Evolutionary conservation across 2,888 invertebrate species (phyloP), one percentile per base, ranked within the genome.

Genomic region (Cancer borealis): DNA sequence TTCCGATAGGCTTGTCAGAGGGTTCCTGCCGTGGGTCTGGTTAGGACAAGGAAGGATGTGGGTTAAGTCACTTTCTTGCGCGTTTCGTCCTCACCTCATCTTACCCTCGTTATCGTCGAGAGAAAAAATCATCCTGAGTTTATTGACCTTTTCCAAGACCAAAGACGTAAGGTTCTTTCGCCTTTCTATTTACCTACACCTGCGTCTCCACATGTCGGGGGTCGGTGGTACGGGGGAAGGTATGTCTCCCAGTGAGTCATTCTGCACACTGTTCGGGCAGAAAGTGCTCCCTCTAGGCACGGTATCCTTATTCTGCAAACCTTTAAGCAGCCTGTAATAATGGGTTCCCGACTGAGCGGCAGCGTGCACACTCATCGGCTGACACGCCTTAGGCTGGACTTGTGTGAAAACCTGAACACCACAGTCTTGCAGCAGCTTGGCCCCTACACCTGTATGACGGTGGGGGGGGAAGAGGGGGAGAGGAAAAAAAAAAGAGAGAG

Each of bases 401-500:
- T 21, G 12, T 3, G 60, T 60, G 60, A 60, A 21, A 17, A 60
- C 60, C 5, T 60, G 10, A 60, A 60, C 60, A 60, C 17, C 5
- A 60, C 60, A 60, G 5, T 12, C 17, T 12, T 54, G 14, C 17
- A 54, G 39, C 0, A 39, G 39, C 39, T 2, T 39, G 39, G 39
- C 17, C 54, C 54, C 12, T 54, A 54, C 54, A 5, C n/a, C 54
- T 54, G n/a, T n/a, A 5, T 0, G 21, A 73, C n/a, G 4, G 54
- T 0, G 54, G 14, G 54, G 14, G 45, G 10, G n/a, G 5, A n/a
- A 87, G 87, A 87, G 26, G 26, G n/a, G 5, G 39, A n/a, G 30
- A 30, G 30, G 79, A 79, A 79, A 21, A 79, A 21, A 79, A 21
- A 79, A 21, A 79, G 79, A 79, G 79, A 79, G 79, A 79, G 79